phyloP scores from a whole-genome alignment of 2,113 vertebrate species.

The Osmerus mordax region DNA sequence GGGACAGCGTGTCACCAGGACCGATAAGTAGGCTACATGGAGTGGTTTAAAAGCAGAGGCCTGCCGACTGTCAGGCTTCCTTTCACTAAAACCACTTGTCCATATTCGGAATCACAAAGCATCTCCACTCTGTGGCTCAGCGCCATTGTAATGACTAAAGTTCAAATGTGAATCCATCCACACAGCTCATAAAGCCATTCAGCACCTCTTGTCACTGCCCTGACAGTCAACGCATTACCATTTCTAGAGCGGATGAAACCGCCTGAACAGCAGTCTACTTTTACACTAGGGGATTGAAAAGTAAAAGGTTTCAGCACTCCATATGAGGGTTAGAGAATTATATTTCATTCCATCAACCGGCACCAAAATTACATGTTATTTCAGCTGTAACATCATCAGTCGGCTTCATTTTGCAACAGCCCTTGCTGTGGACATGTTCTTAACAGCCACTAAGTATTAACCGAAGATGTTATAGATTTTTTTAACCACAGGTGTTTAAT shows the following conservation, averaged over 20 bases:
- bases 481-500: constrained; percentile 10
- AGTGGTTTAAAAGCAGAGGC: constrained; percentile 65
- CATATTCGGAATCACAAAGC: constrained; percentile 67
- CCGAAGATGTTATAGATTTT: constrained; percentile 29
- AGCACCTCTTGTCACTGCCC: constrained; percentile 50
- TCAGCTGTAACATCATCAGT: background rate
- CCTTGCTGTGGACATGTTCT: constrained; percentile 17
- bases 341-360: background rate
- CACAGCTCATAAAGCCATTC: constrained; percentile 53
- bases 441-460: constrained; percentile 20
- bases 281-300: constrained; percentile 17
- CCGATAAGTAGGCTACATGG: constrained; percentile 53
- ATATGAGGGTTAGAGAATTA: background rate
- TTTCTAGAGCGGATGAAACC: constrained; percentile 30
- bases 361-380: background rate
- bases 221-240: constrained; percentile 29
- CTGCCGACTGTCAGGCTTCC: constrained; percentile 41
- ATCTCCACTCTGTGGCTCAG: constrained; percentile 61
- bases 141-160: constrained; percentile 64
- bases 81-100: constrained; percentile 59
- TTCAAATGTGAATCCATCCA: constrained; percentile 66
- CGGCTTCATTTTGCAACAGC: background rate
- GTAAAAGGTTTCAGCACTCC: constrained; percentile 29
- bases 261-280: constrained; percentile 34
- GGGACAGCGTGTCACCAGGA: constrained; percentile 36